Conservation (phyloP, 1,140 invertebrate species). For the Saccostrea echinata region DNA sequence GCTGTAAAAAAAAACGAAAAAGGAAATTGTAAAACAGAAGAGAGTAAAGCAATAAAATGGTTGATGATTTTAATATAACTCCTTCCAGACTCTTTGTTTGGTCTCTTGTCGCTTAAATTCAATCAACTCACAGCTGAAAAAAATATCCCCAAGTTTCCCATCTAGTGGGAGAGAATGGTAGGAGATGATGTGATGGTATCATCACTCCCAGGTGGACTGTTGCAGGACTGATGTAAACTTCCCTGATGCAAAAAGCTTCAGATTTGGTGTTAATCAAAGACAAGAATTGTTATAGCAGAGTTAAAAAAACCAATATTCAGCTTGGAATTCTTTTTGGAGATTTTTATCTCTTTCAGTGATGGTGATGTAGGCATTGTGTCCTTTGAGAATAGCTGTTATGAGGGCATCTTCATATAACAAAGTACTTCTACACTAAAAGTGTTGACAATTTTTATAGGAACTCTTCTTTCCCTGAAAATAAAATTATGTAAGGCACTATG, state of each 20-base stretch:
- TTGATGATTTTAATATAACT: not conserved
- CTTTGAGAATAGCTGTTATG: not conserved
- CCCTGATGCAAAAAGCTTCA: not conserved
- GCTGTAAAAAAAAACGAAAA: not conserved
- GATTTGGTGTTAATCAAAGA: constrained; percentile 16
- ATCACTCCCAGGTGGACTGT: not conserved
- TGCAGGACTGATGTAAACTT: constrained; percentile 1
- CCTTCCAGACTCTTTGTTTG: not conserved
- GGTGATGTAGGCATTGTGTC: not conserved
- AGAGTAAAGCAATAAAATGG: constrained; percentile 2
- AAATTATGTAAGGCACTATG: not conserved
- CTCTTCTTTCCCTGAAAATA: not conserved
- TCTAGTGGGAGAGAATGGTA: not conserved
- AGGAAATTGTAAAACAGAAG: not conserved
- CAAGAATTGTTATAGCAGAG: not conserved
- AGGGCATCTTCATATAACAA: not conserved
- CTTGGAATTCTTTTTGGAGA: not conserved
- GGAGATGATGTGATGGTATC: constrained; percentile 1
- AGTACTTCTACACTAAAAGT: not conserved
- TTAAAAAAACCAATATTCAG: not conserved
- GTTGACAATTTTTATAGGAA: not conserved
- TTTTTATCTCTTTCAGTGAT: not conserved
- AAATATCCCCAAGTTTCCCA: not conserved
- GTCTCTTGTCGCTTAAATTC: constrained; percentile 35
- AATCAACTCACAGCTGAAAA: not conserved